Conservation (phyloP, 2,797 vertebrate species). For the Catharus ustulatus region DNA sequence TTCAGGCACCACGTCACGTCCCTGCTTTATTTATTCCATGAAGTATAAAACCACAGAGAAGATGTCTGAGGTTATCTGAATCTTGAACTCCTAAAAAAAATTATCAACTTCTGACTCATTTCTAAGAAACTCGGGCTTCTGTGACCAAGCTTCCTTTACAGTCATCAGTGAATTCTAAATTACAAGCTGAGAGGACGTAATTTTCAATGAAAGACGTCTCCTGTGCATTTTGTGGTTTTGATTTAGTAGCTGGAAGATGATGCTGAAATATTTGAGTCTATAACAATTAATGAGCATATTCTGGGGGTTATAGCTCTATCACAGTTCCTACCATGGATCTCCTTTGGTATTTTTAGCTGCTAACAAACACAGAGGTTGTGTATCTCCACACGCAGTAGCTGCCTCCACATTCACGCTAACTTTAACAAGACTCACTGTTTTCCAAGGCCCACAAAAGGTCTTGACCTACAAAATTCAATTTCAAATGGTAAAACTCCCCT, state of each 20-base stretch:
- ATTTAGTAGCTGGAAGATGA: background rate
- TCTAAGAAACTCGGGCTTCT: constrained; percentile 18
- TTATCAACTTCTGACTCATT: constrained; percentile 18
- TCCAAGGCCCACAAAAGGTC: constrained; percentile 54
- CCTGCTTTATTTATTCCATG: background rate
- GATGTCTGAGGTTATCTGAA: constrained; percentile 13
- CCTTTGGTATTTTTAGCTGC: background rate
- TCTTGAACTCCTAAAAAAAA: constrained; percentile 30
- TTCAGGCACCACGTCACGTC: background rate
- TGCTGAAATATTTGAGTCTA: background rate
- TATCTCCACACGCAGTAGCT: constrained; percentile 42
- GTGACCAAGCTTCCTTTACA: constrained; percentile 36
- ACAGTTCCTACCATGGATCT: background rate
- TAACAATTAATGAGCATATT: constrained; percentile 49
- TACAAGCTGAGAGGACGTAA: background rate
- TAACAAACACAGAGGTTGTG: constrained; percentile 43
- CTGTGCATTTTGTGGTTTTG: constrained; percentile 34
- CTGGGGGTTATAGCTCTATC: background rate
- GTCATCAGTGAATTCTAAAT: constrained; percentile 28
- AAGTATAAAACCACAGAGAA: background rate
- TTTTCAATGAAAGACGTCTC: background rate
- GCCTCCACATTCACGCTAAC: constrained; percentile 12
- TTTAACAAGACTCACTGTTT: constrained; percentile 51
- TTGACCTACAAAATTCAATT: constrained; percentile 74
- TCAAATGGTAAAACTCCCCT: constrained; percentile 74